Conservation (phyloP, 2,797 vertebrate species). For the Syngnathus acus region DNA sequence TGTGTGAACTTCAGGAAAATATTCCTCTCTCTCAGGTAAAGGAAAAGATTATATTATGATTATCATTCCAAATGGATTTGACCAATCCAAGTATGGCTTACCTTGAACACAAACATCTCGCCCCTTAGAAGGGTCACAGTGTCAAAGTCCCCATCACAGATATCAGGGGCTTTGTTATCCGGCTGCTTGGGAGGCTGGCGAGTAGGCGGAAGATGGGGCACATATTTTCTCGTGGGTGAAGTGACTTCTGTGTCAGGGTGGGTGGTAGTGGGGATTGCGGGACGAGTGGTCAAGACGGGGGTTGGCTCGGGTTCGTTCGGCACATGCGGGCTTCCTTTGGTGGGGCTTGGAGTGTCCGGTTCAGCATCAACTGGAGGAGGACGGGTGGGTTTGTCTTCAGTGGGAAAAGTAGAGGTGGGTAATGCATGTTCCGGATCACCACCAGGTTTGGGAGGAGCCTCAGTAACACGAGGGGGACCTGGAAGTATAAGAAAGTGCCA, state of each 20-base stretch:
- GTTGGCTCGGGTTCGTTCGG: constrained; percentile 47
- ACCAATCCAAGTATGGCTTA: constrained; percentile 38
- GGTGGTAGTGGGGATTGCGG: constrained; percentile 52
- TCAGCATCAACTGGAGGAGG: constrained; percentile 5
- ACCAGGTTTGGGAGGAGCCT: constrained; percentile 18
- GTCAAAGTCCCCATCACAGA: constrained; percentile 91
- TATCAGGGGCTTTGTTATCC: constrained; percentile 77
- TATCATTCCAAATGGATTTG: background rate
- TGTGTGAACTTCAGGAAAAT: background rate
- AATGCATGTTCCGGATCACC: constrained; percentile 14
- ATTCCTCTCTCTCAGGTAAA: background rate
- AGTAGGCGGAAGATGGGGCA: constrained; percentile 41
- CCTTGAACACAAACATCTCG: constrained; percentile 99
- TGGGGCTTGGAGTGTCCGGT: constrained; percentile 46
- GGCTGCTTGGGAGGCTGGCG: constrained; percentile 72
- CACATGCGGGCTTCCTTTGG: constrained; percentile 43
- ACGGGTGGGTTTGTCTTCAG: constrained; percentile 30
- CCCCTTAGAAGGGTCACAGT: constrained; percentile 87
- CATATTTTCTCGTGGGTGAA: constrained; percentile 37
- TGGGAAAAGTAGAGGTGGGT: constrained; percentile 20
- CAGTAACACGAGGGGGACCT: constrained; percentile 45
- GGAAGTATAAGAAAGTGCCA: background rate
- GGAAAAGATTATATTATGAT: background rate
- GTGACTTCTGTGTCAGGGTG: constrained; percentile 58
- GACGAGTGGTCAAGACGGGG: constrained; percentile 39